These are phyloP conservation scores for Crotalus horridus DNA, from an alignment of 2,113 vertebrate genomes.

Conservation along the genomic window DNA sequence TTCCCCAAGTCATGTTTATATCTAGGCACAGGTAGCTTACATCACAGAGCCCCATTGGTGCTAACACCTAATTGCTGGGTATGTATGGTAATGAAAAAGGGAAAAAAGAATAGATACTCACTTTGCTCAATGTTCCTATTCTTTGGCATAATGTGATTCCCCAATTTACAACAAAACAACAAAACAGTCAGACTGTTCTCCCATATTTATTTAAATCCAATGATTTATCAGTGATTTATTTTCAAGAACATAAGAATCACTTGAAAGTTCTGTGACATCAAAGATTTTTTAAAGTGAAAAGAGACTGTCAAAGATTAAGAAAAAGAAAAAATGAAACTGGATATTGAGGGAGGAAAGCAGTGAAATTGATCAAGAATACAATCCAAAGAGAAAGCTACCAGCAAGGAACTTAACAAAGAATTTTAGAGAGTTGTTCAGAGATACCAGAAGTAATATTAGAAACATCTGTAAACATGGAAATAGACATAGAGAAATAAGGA, in stretches of 20 bases:
- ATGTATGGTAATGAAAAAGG: neutral
- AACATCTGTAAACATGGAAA: neutral
- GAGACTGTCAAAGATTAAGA: neutral
- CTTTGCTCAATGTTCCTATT: neutral
- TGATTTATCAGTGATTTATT: neutral
- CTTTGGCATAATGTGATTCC: neutral
- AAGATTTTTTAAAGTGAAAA: neutral
- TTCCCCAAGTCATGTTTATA: neutral
- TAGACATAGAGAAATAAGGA: neutral
- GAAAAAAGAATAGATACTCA: neutral
- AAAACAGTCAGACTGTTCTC: neutral
- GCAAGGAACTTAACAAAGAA: neutral
- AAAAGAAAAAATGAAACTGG: neutral
- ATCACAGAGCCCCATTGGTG: slow-evolving; percentile 25
- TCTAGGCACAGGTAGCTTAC: neutral
- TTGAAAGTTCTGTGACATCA: neutral
- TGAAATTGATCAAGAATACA: neutral
- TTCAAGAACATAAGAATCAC: neutral
- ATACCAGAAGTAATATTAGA: neutral
- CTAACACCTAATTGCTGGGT: slow-evolving; percentile 20
- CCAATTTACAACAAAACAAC: neutral
- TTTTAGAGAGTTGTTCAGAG: neutral
- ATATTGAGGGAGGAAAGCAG: neutral
- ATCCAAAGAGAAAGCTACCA: neutral
- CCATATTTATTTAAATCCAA: neutral